Conservation (phyloP, 2,888 invertebrate species). For the Glyphotaelius pellucidus region DNA sequence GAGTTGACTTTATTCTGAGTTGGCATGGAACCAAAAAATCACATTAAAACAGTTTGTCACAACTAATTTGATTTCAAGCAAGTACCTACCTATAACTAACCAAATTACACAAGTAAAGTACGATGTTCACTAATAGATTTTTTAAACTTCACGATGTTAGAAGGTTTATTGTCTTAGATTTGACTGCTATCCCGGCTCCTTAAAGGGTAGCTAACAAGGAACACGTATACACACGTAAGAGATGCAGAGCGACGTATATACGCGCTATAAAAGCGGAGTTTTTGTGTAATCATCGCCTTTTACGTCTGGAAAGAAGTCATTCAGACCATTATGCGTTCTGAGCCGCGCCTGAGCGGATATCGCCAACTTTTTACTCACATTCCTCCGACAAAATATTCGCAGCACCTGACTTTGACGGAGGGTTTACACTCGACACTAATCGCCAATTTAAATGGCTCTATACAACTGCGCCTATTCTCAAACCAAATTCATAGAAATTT, state of each 20-base stretch:
- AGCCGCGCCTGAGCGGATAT: conserved; percentile 24
- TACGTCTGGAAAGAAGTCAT: conserved; percentile 35
- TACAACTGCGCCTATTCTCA: not conserved
- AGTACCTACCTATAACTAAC: too few species aligned
- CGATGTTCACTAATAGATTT: not conserved
- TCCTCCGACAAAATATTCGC: conserved; percentile 4
- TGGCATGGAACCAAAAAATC: too few species aligned
- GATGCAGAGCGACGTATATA: not conserved
- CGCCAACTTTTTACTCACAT: conserved; percentile 16
- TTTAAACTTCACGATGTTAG: not conserved
- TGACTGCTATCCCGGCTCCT: not conserved
- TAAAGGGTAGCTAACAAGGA: not conserved
- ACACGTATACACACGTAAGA: conserved; percentile 9
- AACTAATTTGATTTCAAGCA: too few species aligned
- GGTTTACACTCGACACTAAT: conserved; percentile 25
- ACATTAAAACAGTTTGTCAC: not conserved
- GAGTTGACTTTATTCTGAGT: too few species aligned
- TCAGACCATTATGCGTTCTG: conserved; percentile 30
- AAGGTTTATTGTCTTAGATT: not conserved
- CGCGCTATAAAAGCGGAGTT: not conserved
- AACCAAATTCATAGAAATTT: not conserved
- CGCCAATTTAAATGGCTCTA: not conserved
- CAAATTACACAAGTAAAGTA: not conserved
- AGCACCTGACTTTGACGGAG: conserved; percentile 1
- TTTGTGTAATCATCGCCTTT: conserved; percentile 32